These are phyloP conservation scores for Amazona finschi DNA, from an alignment of 2,797 vertebrate species.

Conservation along the genomic window DNA sequence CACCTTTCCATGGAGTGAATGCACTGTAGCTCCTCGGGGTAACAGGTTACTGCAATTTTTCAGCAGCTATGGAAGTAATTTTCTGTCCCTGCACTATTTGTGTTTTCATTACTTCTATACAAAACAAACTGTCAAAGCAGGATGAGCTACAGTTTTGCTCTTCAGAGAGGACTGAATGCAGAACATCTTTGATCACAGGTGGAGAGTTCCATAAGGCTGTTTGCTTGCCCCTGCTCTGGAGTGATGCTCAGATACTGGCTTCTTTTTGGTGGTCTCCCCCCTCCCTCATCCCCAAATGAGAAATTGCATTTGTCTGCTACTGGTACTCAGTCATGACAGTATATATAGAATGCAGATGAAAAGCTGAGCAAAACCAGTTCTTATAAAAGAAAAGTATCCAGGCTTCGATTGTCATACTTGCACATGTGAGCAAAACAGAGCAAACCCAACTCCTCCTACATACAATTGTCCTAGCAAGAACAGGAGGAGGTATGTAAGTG, in stretches of 20 bases:
- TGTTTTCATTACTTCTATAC: neutral
- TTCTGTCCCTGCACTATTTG: neutral
- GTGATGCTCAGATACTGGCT: neutral
- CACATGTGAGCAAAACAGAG: accelerated
- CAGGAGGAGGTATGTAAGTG: neutral
- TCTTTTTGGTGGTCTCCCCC: neutral
- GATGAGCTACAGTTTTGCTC: neutral
- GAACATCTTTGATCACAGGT: neutral
- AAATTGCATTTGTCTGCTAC: neutral
- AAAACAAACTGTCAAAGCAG: neutral
- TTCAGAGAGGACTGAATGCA: neutral
- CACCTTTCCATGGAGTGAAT: neutral
- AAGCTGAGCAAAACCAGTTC: neutral
- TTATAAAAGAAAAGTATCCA: neutral
- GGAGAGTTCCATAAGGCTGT: neutral
- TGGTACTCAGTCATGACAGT: neutral
- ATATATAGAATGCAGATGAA: neutral
- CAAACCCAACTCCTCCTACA: neutral
- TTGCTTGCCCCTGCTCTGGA: neutral
- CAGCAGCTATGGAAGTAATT: neutral
- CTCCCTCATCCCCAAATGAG: neutral
- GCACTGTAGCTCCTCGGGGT: neutral
- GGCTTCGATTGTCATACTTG: neutral
- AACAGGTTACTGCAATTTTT: neutral
- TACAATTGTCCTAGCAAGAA: neutral